Base-by-base conservation (phyloP, 2,888 invertebrate genomes). In the Yponomeuta sedellus region DNA sequence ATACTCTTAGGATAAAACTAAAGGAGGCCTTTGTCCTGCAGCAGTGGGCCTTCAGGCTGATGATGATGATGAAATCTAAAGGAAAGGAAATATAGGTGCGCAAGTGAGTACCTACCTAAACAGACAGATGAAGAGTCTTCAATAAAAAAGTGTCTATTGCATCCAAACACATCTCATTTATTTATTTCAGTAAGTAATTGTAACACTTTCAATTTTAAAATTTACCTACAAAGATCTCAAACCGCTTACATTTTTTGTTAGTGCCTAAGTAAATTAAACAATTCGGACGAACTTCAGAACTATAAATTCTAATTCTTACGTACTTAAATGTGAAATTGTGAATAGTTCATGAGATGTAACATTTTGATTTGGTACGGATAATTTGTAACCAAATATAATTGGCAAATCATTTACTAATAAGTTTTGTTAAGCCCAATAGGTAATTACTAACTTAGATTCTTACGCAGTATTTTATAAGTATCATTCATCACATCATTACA, bases 91-190 rank as follows among this genome's bases (percentile, higher is more conserved):
- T n/a, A n/a, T n/a, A n/a, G n/a, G n/a, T n/a, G n/a, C n/a, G n/a
- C n/a, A n/a, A n/a, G n/a, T n/a, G 3, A 10, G 10, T 44, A 44
- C 44, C 10, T 44, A 44, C 1, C 3, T 2, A 44, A 2, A 10
- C 44, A 10, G 12, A 3, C 10, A 28, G 28, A 10, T 12, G 44
- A 2, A 6, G 1, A 6, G 10, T 10, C 10, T 58, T 58, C 19
- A 58, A 58, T 58, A 58, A 58, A 71, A 75, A 75, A 74, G 66
- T 66, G 67, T 69, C 20, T 16, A 61, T 67, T 56, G 81, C 85
- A 81, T 88, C 81, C 83, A 88, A 89, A 88, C 86, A 87, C 80
- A 85, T 86, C 77, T 79, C 74, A 85, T 86, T 86, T 82, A 66
- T 66, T 77, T 83, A 81, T 86, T 80, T 79, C 73, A 77, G 76